Conservation (phyloP, 1,140 invertebrate genomes). For the Drosophila repleta region DNA sequence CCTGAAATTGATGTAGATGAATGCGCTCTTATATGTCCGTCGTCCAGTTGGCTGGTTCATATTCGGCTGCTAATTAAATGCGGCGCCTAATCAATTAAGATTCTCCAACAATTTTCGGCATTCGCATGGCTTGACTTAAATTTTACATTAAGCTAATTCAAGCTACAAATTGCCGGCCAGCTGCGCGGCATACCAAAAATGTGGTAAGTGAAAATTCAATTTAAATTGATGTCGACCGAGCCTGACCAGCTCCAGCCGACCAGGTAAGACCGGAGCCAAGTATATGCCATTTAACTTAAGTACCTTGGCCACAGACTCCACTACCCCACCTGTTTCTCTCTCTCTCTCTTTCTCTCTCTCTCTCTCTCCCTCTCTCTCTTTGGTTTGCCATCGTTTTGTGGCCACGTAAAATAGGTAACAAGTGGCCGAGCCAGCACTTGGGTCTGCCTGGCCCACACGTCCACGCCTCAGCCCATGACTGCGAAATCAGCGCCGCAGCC, state of each 20-base stretch:
- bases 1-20: slow-evolving; percentile 30
- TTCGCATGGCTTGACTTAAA: slow-evolving; percentile 36
- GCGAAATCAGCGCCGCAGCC: slow-evolving; percentile 72
- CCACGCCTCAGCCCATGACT: slow-evolving; percentile 66
- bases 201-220: slow-evolving; percentile 82
- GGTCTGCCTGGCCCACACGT: slow-evolving; percentile 47
- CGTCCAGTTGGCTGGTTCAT: slow-evolving; percentile 31
- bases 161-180: slow-evolving; percentile 71
- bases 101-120: slow-evolving; percentile 26
- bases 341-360: too few species aligned
- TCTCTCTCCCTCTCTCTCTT: too few species aligned
- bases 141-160: slow-evolving; percentile 82
- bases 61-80: slow-evolving; percentile 72
- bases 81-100: slow-evolving; percentile 72
- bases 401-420: slow-evolving; percentile 79
- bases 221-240: slow-evolving; percentile 80
- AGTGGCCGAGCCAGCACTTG: slow-evolving; percentile 65
- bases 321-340: neutral
- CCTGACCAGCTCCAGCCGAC: slow-evolving; percentile 19
- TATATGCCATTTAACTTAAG: slow-evolving; percentile 82
- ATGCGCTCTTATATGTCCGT: slow-evolving; percentile 49
- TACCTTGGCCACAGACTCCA: slow-evolving; percentile 61
- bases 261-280: slow-evolving; percentile 41
- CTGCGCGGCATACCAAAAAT: slow-evolving; percentile 70
- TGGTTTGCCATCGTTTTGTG: slow-evolving; percentile 40